phyloP scores from a whole-genome alignment of 2,113 vertebrate genomes.

The Menidia beryllina region DNA sequence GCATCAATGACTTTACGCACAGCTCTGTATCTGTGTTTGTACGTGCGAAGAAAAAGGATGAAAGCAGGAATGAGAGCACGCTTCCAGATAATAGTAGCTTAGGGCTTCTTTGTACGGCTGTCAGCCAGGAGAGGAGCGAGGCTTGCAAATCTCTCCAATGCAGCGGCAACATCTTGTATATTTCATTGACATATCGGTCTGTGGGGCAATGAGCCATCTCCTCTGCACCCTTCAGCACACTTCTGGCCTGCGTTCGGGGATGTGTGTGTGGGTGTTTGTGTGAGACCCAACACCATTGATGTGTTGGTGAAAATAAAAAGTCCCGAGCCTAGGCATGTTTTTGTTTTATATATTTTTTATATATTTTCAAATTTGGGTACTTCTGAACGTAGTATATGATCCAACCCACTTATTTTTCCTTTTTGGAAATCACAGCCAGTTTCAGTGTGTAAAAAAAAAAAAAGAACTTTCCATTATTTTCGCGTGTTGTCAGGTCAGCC shows the following conservation, averaged over 20 bases:
- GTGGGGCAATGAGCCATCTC: slow-evolving; percentile 73
- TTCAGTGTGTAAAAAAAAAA: neutral
- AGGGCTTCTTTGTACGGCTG: slow-evolving; percentile 80
- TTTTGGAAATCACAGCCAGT: neutral
- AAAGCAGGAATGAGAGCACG: slow-evolving; percentile 63
- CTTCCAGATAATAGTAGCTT: slow-evolving; percentile 70
- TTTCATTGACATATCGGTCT: slow-evolving; percentile 80
- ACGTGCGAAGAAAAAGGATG: slow-evolving; percentile 56
- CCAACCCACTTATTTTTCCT: too few relatives aligned
- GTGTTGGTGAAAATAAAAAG: slow-evolving; percentile 9
- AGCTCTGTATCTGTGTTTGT: slow-evolving; percentile 61
- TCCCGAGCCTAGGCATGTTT: neutral
- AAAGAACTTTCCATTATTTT: neutral
- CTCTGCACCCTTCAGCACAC: slow-evolving; percentile 50
- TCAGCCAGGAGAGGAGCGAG: slow-evolving; percentile 74
- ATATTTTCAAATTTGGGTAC: rapidly evolving
- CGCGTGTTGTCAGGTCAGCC: neutral
- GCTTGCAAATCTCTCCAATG: slow-evolving; percentile 65
- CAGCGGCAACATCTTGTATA: slow-evolving; percentile 77
- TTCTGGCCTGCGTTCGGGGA: slow-evolving; percentile 25
- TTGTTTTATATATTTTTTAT: neutral
- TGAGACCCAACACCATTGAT: slow-evolving; percentile 8
- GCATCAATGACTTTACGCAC: slow-evolving; percentile 50
- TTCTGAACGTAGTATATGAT: neutral
- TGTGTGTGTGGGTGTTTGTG: slow-evolving; percentile 11